A percentile compares a stretch with the other conserved stretches of the same genome.
These are phyloP conservation scores for Urocyon cinereoargenteus DNA, from an alignment of 2,797 vertebrate genomes.

Conservation along the genomic window DNA sequence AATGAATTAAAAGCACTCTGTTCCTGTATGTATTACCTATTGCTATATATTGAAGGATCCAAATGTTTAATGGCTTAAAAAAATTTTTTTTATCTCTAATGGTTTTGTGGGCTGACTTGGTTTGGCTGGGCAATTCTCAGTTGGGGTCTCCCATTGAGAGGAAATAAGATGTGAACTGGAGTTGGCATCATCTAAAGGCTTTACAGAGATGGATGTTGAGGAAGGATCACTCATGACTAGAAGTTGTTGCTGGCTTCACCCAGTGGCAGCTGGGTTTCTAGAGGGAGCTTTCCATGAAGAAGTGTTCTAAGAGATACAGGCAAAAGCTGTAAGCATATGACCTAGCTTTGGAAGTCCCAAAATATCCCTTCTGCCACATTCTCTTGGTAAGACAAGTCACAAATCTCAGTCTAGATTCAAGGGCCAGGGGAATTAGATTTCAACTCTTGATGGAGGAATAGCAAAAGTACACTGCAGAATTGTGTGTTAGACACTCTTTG, in stretches of 20 bases:
- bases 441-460: not conserved
- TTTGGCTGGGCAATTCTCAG: not conserved
- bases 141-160: not conserved
- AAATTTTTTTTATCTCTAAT: not conserved
- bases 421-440: not conserved
- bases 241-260: not conserved
- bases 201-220: not conserved
- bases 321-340: not conserved
- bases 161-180: not conserved
- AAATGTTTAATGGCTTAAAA: conserved; percentile 16
- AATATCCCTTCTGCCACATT: not conserved
- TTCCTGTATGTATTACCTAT: not conserved
- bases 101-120: not conserved
- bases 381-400: not conserved
- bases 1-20: conserved; percentile 51
- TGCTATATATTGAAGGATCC: not conserved
- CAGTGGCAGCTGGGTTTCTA: not conserved
- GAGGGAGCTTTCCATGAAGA: not conserved
- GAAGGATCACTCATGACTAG: not conserved
- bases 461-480: not conserved
- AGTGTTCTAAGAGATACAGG: not conserved
- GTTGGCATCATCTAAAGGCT: not conserved
- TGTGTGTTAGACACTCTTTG: not conserved
- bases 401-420: not conserved
- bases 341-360: not conserved